Percentiles rank a stretch among this genome's conserved stretches.
Evolutionary conservation across 2,113 vertebrate genomes (phyloP).

Genomic region (Planiliza haematocheilus): DNA sequence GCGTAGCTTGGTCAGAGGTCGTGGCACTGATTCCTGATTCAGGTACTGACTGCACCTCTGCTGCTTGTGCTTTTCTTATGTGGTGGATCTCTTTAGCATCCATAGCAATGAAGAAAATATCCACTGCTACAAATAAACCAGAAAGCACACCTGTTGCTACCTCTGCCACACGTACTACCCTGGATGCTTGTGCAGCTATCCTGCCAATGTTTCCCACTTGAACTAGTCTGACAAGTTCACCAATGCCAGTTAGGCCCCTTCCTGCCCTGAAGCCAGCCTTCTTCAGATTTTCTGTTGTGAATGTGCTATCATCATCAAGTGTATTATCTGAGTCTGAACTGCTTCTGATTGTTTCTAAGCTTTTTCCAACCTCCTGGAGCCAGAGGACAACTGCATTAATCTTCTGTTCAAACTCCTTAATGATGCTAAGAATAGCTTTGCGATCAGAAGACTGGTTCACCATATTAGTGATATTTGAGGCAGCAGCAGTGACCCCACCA

Average conservation of each 20-base stretch:
- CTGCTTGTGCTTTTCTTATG: constrained; percentile 32
- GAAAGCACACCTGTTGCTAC: constrained; percentile 12
- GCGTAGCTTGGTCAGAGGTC: neutral
- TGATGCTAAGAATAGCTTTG: constrained; percentile 34
- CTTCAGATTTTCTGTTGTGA: accelerated
- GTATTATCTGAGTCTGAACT: neutral
- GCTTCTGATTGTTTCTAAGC: neutral
- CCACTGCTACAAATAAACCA: constrained; percentile 36
- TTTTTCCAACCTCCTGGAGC: neutral
- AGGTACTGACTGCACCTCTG: neutral
- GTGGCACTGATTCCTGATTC: no score
- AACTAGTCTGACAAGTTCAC: constrained; percentile 17
- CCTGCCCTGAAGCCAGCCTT: neutral
- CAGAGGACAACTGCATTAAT: constrained; percentile 26
- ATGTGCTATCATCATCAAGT: accelerated
- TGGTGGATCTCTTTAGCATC: constrained; percentile 55
- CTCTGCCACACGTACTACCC: constrained; percentile 23
- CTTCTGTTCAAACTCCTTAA: constrained; percentile 46
- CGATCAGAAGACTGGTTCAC: constrained; percentile 55
- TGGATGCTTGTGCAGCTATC: constrained; percentile 28
- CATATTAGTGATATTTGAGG: constrained; percentile 66
- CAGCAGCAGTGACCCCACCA: constrained; percentile 46
- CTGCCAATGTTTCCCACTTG: constrained; percentile 6
- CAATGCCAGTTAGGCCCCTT: constrained; percentile 5
- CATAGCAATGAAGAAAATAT: constrained; percentile 52